Conservation (phyloP, 1,140 invertebrate species). For the Agrilus planipennis region DNA sequence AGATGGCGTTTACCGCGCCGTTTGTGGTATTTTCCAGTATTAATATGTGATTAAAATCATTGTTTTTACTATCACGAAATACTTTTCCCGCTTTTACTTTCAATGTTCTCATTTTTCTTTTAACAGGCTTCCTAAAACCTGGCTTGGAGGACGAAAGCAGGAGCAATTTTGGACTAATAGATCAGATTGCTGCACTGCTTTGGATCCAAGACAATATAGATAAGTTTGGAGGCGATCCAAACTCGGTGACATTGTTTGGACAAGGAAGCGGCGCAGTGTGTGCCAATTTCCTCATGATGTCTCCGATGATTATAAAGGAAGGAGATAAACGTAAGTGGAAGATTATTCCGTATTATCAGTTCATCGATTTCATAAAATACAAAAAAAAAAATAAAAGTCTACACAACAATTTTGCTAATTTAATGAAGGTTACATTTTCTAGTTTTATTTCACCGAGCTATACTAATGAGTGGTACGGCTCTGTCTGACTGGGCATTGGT, state of each 20-base stretch:
- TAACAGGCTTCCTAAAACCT: conserved; percentile 66
- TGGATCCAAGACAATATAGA: conserved; percentile 81
- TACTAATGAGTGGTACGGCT: conserved; percentile 89
- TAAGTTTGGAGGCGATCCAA: conserved; percentile 76
- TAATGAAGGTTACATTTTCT: too few relatives aligned
- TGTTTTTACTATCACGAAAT: too few relatives aligned
- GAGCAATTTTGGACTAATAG: conserved; percentile 79
- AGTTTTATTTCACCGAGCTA: conserved; percentile 83
- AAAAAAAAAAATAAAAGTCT: too few relatives aligned
- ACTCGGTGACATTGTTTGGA: conserved; percentile 78
- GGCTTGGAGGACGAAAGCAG: conserved; percentile 54
- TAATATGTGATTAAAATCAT: too few relatives aligned
- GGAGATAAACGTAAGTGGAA: conserved; percentile 19
- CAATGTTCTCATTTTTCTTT: too few relatives aligned
- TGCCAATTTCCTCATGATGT: conserved; percentile 79
- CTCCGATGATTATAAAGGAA: conserved; percentile 47
- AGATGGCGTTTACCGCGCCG: too few relatives aligned
- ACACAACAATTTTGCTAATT: too few relatives aligned
- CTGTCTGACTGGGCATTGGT: conserved; percentile 81
- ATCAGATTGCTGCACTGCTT: conserved; percentile 75
- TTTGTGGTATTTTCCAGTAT: too few relatives aligned
- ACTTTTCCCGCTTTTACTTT: too few relatives aligned
- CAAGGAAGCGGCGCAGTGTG: conserved; percentile 90
- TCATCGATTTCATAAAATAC: too few relatives aligned
- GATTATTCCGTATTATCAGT: too few relatives aligned